Evolutionary conservation across 1,140 invertebrate genomes (phyloP).

Genomic region (Glossosoma conforme): DNA sequence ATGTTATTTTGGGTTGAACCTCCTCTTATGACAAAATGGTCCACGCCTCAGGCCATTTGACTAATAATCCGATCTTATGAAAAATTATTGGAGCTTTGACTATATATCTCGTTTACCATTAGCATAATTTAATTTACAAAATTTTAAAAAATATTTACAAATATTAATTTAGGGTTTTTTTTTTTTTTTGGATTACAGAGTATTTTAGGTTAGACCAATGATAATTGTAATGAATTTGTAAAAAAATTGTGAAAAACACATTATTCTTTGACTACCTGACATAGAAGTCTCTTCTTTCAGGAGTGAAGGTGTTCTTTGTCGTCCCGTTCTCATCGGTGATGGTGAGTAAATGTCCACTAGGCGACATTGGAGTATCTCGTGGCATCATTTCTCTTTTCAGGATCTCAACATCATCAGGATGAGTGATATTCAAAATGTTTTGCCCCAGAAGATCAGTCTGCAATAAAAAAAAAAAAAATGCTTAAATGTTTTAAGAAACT

Average conservation of each 20-base stretch:
- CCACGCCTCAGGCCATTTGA: too few relatives aligned
- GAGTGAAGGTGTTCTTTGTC: slow-evolving; percentile 31
- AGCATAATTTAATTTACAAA: too few relatives aligned
- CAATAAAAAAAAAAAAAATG: slow-evolving; percentile 34
- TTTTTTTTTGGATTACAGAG: too few relatives aligned
- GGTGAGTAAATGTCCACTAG: slow-evolving; percentile 35
- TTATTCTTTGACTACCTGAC: slow-evolving; percentile 48
- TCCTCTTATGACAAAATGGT: too few relatives aligned
- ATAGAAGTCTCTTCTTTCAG: slow-evolving; percentile 43
- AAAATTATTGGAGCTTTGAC: too few relatives aligned
- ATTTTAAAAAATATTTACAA: too few relatives aligned
- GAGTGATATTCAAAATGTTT: slow-evolving; percentile 71
- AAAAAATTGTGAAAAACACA: not conserved
- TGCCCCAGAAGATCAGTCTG: slow-evolving; percentile 83
- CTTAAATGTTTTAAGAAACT: slow-evolving; percentile 3
- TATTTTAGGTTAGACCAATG: too few relatives aligned
- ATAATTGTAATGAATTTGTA: not conserved
- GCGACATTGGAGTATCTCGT: slow-evolving; percentile 38
- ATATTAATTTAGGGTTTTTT: too few relatives aligned
- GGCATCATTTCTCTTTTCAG: slow-evolving; percentile 64
- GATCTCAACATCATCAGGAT: slow-evolving; percentile 69
- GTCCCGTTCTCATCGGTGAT: slow-evolving; percentile 35
- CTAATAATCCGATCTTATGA: too few relatives aligned
- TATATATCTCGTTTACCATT: too few relatives aligned
- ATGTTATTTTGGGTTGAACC: too few relatives aligned